These are phyloP conservation scores for Amphimallon solstitiale DNA, from an alignment of 2,888 invertebrate species.

Conservation along the genomic window DNA sequence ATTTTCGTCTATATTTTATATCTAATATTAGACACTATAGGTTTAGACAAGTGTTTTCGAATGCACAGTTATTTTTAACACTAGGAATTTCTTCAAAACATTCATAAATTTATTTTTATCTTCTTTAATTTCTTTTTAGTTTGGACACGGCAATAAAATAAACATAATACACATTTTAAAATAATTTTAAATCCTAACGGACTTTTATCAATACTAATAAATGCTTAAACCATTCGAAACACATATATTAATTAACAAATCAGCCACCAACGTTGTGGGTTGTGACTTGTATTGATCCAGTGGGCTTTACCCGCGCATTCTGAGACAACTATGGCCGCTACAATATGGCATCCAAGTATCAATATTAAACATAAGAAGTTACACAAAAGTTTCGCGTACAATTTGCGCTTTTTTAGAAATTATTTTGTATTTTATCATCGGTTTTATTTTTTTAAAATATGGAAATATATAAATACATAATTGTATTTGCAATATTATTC, in stretches of 20 bases:
- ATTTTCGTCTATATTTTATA: not conserved
- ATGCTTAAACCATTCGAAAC: slow-evolving; percentile 41
- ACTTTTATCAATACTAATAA: not conserved
- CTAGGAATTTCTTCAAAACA: not conserved
- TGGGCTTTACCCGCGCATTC: slow-evolving; percentile 43
- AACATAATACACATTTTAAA: too few relatives aligned
- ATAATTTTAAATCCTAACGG: too few relatives aligned
- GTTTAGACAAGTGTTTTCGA: not conserved
- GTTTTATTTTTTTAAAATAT: too few relatives aligned
- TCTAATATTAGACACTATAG: slow-evolving; percentile 1
- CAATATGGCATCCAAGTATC: slow-evolving; percentile 42
- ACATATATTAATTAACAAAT: slow-evolving; percentile 52
- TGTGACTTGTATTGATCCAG: slow-evolving; percentile 50
- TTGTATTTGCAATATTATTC: too few relatives aligned
- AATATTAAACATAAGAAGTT: slow-evolving; percentile 6
- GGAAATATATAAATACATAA: too few relatives aligned
- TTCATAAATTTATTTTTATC: too few relatives aligned
- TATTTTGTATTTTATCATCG: too few relatives aligned
- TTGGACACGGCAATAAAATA: too few relatives aligned
- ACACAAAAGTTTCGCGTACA: not conserved
- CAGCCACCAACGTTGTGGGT: slow-evolving; percentile 49
- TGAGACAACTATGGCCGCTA: slow-evolving; percentile 48
- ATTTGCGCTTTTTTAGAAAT: too few relatives aligned
- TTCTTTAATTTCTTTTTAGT: too few relatives aligned
- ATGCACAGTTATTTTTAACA: not conserved